Conservation (phyloP, 2,113 vertebrate species). For the Conger conger region DNA sequence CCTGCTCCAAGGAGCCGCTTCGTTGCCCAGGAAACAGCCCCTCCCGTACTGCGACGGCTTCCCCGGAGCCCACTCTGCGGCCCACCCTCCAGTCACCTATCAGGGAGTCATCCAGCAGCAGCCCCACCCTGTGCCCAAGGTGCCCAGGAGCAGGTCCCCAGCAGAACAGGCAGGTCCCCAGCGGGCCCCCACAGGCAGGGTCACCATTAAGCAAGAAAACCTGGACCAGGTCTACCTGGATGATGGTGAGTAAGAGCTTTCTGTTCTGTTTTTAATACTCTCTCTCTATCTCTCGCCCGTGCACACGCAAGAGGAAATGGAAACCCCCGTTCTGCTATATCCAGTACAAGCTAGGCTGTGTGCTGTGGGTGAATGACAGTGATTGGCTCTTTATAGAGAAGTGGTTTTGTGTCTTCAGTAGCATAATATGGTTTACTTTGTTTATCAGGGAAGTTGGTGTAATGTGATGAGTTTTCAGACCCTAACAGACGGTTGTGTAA, state of each 20-base stretch:
- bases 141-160: slow-evolving; percentile 19
- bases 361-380: no score
- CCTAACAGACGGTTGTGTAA: neutral
- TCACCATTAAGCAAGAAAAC: slow-evolving; percentile 89
- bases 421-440: slow-evolving; percentile 1
- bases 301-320: no score
- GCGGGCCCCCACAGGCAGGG: slow-evolving; percentile 65
- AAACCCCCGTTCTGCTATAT: no score
- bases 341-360: no score
- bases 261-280: no score
- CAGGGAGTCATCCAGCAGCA: slow-evolving; percentile 78
- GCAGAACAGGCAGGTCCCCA: slow-evolving; percentile 53
- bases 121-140: slow-evolving; percentile 35
- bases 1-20: slow-evolving; percentile 62
- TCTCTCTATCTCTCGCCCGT: neutral
- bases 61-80: slow-evolving; percentile 30
- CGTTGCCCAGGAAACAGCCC: slow-evolving; percentile 77
- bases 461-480: neutral
- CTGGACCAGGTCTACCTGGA: slow-evolving; percentile 89
- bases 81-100: slow-evolving; percentile 65
- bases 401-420: neutral
- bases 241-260: slow-evolving; percentile 76
- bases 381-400: neutral
- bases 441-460: neutral
- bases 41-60: slow-evolving; percentile 78